phyloP scores from a whole-genome alignment of 2,888 invertebrate species.

The Phytoseiulus persimilis region DNA sequence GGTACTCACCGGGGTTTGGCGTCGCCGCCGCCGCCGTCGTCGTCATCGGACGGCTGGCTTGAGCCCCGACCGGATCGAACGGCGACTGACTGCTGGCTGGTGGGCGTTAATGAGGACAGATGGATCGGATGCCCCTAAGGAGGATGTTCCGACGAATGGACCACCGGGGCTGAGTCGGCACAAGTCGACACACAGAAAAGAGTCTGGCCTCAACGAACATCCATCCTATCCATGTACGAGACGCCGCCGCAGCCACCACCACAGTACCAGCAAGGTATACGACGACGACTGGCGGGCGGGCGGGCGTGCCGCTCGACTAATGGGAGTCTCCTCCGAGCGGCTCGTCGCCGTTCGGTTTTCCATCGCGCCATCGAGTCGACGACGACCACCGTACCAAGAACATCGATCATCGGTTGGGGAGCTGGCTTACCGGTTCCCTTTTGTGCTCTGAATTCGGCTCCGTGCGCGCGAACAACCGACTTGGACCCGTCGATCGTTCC shows the following conservation, averaged over 20 bases:
- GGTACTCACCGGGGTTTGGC: neutral
- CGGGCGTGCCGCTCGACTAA: neutral
- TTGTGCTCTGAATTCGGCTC: neutral
- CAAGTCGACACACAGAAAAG: conserved; percentile 5
- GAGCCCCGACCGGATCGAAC: neutral
- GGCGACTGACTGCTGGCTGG: neutral
- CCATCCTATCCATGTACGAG: conserved; percentile 5
- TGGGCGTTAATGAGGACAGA: neutral
- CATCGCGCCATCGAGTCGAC: neutral
- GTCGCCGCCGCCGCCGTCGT: neutral
- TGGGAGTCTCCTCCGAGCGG: neutral
- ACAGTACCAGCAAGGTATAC: neutral
- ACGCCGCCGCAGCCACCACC: neutral
- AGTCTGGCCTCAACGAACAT: neutral
- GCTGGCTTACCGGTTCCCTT: neutral
- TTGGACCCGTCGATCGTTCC: neutral
- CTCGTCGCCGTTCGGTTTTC: neutral
- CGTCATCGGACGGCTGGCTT: neutral
- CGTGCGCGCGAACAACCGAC: neutral
- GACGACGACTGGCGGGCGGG: neutral
- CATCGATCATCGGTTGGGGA: neutral
- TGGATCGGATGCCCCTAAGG: neutral
- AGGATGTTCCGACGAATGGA: conserved; percentile 5
- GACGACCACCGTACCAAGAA: neutral
- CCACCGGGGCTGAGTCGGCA: conserved; percentile 5